Evolutionary conservation across 2,797 vertebrate genomes (phyloP), one percentile per base, ranked within the genome.

Genomic region (Sebastes diploproa): DNA sequence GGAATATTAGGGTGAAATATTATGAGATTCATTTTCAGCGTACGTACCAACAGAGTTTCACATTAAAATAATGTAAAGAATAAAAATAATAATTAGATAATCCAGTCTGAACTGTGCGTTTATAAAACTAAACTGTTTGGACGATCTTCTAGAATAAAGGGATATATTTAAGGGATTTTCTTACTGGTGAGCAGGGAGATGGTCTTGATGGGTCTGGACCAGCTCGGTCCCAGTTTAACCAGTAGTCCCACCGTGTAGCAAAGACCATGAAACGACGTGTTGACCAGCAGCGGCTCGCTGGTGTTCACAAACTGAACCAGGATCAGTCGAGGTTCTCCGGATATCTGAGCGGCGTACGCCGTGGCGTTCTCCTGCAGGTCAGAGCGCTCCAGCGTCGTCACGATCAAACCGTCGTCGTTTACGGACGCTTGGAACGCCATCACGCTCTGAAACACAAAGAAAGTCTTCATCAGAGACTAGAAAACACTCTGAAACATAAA

Each of bases 151-250:
- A 42, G 38, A 42, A 42, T 42, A 42, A 42, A 42, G 34, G 34
- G 34, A 36, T 36, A 36, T 36, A 42, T 6, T 42, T 42, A 42
- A 42, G 38, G 14, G 38, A 14, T 42, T 42, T 50, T 13, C 32
- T 97, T 95, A 99, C 98, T 97, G 72, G 97, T 99, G 91, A 99
- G 92, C 65, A 99, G 91, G 3, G 96, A 91, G 29, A 97, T 66
- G 2, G 96, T 97, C 89, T 93, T 94, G 10, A 94, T 56, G 3
- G 97, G 95, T 86, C 95, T 95, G 92, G 96, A 95, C 88, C 97
- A 96, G 90, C 86, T 86, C 63, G 92, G 96, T 38, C 95, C 95
- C 65, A 92, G 95, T 65, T 91, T 91, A n/a, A 96, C 92, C 87
- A 99, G 92, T 6, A 99, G 95, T 14, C 96, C 96, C 81, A 99